Base-by-base conservation (phyloP, 2,888 invertebrate species). In the Campaea margaritaria region DNA sequence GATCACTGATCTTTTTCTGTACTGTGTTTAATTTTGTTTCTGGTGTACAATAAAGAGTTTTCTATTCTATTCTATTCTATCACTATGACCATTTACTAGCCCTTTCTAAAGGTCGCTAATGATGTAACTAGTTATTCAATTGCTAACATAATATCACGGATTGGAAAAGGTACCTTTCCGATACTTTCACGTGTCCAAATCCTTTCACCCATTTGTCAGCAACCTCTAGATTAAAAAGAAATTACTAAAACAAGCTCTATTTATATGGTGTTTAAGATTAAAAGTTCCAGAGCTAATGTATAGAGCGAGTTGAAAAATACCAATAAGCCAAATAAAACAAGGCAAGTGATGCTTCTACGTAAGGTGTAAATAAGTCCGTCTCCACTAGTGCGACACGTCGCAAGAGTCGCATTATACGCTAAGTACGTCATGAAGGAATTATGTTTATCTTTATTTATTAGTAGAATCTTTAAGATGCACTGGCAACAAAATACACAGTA, bases 201-300 rank as follows among this genome's bases (percentile, higher is more conserved):
- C 71, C 76, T 72, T 74, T 76, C 76, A 74, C 76, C 65, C 43
- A 59, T 58, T 31, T 43, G 31, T 43, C 42, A 48, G 44, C 42
- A 65, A 62, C 56, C 54, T 61, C 47, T 42, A 57, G 38, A 10
- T 4, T 38, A 10, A 53, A 49, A 16, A 39, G n/a, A 10, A 27
- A 21, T 16, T 46, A 12, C 41, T 28, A 44, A 48, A 14, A 15
- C 39, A 14, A 53, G 34, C 44, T 34, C 43, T 58, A 48, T 46
- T 28, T 0, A 3, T 15, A n/a, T 15, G 0, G n/a, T 8, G 2
- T 0, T 12, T 49, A 62, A 46, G 44, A 21, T 52, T 59, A 14
- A 21, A 52, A 57, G 15, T 58, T 14, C 21, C 13, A 42, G 11
- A 7, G 7, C 31, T 9, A 14, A 45, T 10, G 12, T 39, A 9